Percentiles rank a stretch among this genome's conserved stretches.
phyloP scores from a whole-genome alignment of 2,888 invertebrate species.

The Pristionchus maxplancki region DNA sequence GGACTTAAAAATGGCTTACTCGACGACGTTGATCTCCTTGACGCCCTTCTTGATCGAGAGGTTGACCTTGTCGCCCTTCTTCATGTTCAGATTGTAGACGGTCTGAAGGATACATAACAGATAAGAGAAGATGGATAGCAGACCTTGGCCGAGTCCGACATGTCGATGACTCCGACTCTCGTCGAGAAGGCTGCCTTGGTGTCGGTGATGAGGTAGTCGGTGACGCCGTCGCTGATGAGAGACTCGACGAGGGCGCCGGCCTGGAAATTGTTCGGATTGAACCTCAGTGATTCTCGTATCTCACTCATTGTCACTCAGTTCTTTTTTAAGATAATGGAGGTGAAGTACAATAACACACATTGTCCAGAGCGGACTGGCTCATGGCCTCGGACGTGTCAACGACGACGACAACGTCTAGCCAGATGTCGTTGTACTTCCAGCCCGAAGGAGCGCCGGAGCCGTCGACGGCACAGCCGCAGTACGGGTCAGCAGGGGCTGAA shows the following conservation, averaged over 20 bases:
- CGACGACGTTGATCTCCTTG: not conserved
- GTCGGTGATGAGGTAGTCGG: not conserved
- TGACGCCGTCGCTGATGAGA: not conserved
- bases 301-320: no score
- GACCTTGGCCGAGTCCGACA: not conserved
- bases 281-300: no score
- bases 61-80: not conserved
- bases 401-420: not conserved
- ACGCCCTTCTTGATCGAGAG: not conserved
- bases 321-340: no score
- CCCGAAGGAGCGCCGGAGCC: not conserved
- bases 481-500: not conserved
- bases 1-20: not conserved
- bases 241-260: not conserved
- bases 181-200: not conserved
- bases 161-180: conserved; percentile 4
- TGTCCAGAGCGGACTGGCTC: not conserved
- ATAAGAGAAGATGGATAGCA: no score
- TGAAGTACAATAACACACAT: not conserved
- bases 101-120: not conserved
- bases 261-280: not conserved
- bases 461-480: not conserved
- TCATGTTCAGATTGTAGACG: not conserved
- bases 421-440: not conserved
- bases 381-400: not conserved